Percentiles rank a stretch among this genome's conserved stretches.
phyloP scores from a whole-genome alignment of 2,797 vertebrate species.

The Falco rusticolus region DNA sequence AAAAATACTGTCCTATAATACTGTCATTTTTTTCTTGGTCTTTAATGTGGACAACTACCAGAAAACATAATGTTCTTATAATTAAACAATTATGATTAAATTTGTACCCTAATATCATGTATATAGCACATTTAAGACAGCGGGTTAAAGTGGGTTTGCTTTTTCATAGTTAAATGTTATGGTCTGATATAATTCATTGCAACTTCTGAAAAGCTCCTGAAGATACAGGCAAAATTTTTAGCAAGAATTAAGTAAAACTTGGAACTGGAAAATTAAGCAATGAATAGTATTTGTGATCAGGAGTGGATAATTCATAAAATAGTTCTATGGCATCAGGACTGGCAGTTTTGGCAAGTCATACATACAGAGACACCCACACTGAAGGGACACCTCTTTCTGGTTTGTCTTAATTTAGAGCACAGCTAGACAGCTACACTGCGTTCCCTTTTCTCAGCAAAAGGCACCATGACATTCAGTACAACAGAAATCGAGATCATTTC shows the following conservation, averaged over 20 bases:
- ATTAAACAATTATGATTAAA: neutral
- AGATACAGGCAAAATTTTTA: neutral
- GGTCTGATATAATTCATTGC: neutral
- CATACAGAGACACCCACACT: fast-evolving
- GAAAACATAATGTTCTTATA: neutral
- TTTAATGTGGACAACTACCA: neutral
- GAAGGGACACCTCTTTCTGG: neutral
- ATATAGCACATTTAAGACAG: neutral
- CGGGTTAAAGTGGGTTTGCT: neutral
- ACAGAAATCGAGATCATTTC: neutral
- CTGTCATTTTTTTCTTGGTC: neutral
- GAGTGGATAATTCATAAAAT: neutral
- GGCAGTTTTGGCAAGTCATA: neutral
- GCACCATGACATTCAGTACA: neutral
- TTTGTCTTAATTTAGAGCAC: neutral
- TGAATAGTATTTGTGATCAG: neutral
- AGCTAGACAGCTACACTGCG: neutral
- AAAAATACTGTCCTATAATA: neutral
- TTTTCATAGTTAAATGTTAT: neutral
- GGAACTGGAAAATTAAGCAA: neutral
- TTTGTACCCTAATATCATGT: neutral
- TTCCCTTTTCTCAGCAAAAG: neutral
- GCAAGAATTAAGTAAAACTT: neutral
- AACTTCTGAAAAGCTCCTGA: neutral
- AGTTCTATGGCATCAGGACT: neutral